Evolutionary conservation across 2,113 vertebrate species (phyloP), one percentile per base, ranked within the genome.

Genomic region (Scatophagus argus): DNA sequence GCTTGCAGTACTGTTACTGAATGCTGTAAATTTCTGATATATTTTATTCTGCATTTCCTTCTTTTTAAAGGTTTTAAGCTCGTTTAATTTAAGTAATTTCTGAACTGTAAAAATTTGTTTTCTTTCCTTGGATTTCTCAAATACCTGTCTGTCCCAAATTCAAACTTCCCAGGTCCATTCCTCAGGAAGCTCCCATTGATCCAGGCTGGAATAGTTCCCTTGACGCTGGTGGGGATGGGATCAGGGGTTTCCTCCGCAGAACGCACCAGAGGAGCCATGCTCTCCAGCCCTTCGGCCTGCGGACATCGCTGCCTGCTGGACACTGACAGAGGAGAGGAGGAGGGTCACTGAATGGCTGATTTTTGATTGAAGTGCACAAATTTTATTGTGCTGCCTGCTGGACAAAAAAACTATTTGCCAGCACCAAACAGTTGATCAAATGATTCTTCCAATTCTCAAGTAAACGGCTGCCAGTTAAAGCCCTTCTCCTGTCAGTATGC

Each of bases 121-220:
- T 16, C 11, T 43, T n/a, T 1, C 6, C n/a, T 25, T 36, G 12
- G 64, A 8, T 58, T 47, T 21, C 23, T 67, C 8, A 64, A 65
- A 32, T 88, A 95, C 97, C 95, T 92, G 95, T 85, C 96, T 89
- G 95, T 74, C 2, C 97, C 97, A 92, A 99, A 98, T 69, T 99
- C 97, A 47, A 97, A 99, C 86, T 96, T 98, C 46, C 96, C 97
- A 8, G 97, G 97, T 8, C 97, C 97, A 3, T 96, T 97, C 78
- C 96, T 95, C 67, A 98, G 90, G 4, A 98, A 91, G 56, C 86
- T 96, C 27, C 97, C 97, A 23, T 90, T 91, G 73, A 99, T 95
- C 97, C 97, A 99, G 7, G 87, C 10, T 27, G 97, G 97, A 80
- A 98, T 89, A 0, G 84, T 81, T 46, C 97, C 97, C 43, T 34